A percentile compares a stretch with the other conserved stretches of the same genome.
Conservation (phyloP, 2,797 vertebrate genomes). For the Aldrovandia affinis region DNA sequence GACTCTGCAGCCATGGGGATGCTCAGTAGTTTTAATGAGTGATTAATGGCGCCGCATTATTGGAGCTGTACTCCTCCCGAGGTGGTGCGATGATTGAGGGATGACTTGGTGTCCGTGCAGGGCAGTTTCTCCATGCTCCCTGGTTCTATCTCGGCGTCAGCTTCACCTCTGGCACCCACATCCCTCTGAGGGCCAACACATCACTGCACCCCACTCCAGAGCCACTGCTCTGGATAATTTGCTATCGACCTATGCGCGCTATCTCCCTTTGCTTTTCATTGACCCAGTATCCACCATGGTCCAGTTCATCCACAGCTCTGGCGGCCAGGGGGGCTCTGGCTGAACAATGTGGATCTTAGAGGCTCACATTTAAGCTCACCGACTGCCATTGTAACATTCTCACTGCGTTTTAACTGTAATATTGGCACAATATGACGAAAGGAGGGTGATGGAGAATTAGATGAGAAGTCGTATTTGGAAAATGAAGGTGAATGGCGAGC, state of each 20-base stretch:
- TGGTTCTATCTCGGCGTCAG: neutral
- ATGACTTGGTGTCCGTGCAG: neutral
- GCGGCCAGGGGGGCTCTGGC: neutral
- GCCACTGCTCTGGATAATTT: conserved; percentile 36
- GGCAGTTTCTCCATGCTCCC: neutral
- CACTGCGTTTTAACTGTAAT: neutral
- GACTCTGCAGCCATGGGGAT: neutral
- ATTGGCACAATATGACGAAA: neutral
- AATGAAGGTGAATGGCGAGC: neutral
- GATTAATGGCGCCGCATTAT: neutral
- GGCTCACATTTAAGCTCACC: neutral
- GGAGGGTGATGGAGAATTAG: neutral
- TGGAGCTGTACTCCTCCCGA: neutral
- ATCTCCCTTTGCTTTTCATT: conserved; percentile 22
- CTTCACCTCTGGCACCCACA: conserved; percentile 4
- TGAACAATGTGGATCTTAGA: neutral
- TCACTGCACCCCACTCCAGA: conserved; percentile 21
- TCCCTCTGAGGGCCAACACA: conserved; percentile 1
- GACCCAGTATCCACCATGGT: conserved; percentile 28
- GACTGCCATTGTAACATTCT: neutral
- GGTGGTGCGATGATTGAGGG: neutral
- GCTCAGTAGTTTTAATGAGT: neutral
- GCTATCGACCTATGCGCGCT: conserved; percentile 29
- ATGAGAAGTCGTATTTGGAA: neutral
- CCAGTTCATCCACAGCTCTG: conserved; percentile 30